Evolutionary conservation across 2,113 vertebrate genomes (phyloP), one percentile per base, ranked within the genome.

Genomic region (Perognathus longimembris): DNA sequence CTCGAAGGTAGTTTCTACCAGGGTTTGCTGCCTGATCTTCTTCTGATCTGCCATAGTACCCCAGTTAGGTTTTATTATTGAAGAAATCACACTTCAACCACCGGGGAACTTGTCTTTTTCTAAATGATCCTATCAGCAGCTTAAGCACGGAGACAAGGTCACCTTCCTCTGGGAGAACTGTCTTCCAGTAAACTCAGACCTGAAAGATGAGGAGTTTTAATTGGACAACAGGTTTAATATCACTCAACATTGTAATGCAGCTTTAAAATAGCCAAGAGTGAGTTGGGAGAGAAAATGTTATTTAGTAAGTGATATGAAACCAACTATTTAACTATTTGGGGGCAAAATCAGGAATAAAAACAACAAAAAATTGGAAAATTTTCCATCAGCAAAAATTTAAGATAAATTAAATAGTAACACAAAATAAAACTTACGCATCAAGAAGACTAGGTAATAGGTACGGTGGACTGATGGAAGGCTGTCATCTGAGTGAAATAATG

Each of bases 261-360:
- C 59, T 89, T 93, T 86, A 69, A 87, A 85, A 83, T 57, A 90
- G n/a, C 6, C 28, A 94, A 80, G 34, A 83, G 15, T 92, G 84
- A 64, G 15, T 36, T 64, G 59, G 12, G 26, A 66, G 21, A 61
- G 7, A 24, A 95, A 82, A 64, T 93, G 7, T 54, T 88, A 77
- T 83, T 87, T 81, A 71, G 63, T 75, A 90, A 88, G 32, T 67
- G 17, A 7, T 76, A 6, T 76, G 10, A 77, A 40, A 36, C 38
- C 0, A 82, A 54, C 32, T 7, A 78, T 63, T 54, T 81, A 76
- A 50, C 22, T 90, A 77, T 84, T 84, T 81, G 71, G n/a, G 28
- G 6, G 5, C 38, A 69, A 57, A 95, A 26, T 6, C 26, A 74
- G 90, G 77, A 88, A 59, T 63, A 69, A 82, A 82, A 81, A 74